These are phyloP conservation scores for Euwallacea similis DNA, from an alignment of 1,140 invertebrate genomes.

Conservation along the genomic window DNA sequence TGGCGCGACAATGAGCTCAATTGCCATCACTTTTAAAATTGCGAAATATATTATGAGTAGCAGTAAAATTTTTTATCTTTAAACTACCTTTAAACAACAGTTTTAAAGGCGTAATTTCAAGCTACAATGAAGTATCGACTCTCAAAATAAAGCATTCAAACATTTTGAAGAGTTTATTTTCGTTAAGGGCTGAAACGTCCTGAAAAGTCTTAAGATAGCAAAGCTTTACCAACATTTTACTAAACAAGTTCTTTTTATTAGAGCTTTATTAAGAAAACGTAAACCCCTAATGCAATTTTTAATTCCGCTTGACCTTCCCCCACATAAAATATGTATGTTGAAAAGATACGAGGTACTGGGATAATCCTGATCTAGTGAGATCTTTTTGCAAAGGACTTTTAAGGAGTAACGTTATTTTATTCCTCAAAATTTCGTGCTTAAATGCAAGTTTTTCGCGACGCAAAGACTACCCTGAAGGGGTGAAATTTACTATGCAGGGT, in stretches of 20 bases:
- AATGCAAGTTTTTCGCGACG: not conserved
- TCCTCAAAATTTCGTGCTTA: no score
- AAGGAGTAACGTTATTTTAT: not conserved
- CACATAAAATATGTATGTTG: slow-evolving; percentile 1
- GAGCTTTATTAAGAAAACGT: not conserved
- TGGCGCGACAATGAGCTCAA: no score
- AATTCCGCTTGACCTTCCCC: not conserved
- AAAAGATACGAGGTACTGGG: not conserved
- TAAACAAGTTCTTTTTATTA: not conserved
- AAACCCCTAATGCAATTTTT: not conserved
- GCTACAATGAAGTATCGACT: no score
- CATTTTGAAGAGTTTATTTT: no score
- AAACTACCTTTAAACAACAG: no score
- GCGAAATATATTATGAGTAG: no score
- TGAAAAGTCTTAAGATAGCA: not conserved
- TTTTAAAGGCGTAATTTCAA: no score
- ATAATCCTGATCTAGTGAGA: slow-evolving; percentile 5
- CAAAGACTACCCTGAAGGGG: not conserved
- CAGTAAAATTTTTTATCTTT: no score
- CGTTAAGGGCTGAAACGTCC: no score
- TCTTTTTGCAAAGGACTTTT: not conserved
- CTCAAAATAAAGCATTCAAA: no score
- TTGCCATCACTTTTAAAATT: no score
- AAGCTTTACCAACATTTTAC: not conserved
- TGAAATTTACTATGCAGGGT: slow-evolving; percentile 7